Evolutionary conservation across 2,113 vertebrate species (phyloP), one percentile per base, ranked within the genome.

Genomic region (Psilopogon haemacephalus): DNA sequence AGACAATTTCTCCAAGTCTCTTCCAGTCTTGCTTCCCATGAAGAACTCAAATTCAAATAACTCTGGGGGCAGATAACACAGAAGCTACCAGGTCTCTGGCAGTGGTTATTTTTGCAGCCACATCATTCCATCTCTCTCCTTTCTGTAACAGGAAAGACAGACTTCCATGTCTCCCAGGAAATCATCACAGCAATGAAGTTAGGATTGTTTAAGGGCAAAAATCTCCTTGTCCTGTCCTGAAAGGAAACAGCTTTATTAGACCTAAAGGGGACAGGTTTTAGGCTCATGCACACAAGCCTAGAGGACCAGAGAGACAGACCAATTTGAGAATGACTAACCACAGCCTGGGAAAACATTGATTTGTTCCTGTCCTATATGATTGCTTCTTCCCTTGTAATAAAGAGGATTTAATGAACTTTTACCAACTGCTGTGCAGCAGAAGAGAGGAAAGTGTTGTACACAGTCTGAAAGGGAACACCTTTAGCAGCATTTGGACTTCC

Each of bases 381-480:
- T 71, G 44, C 44, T 76, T 86, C 58, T 71, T 42, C 30, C 38
- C 21, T 70, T 24, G 33, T 54, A 71, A 65, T 65, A 52, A 80
- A 50, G 48, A 23, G 48, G 48, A 50, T 24, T 50, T 50, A 23
- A 50, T 50, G 21, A 50, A 50, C 23, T 50, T 50, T 44, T 13
- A 56, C 37, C 73, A 42, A 35, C 63, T 17, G 42, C 38, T n/a
- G 11, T 23, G 42, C 42, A 54, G 56, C 64, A 71, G 59, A 38
- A 18, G 6, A 37, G 64, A 52, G 24, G 20, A 18, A 1, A 26
- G 8, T 19, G 27, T 33, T 33, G 37, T 37, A 15, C 0, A 1
- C 27, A 37, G 7, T 38, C 37, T 18, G n/a, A 85, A 58, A 59
- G 44, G 26, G 17, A 55, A 76, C 0, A 0, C 32, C 70, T 80